These are phyloP conservation scores for Idaea dimidiata DNA, from an alignment of 2,888 invertebrate genomes.

Conservation along the genomic window DNA sequence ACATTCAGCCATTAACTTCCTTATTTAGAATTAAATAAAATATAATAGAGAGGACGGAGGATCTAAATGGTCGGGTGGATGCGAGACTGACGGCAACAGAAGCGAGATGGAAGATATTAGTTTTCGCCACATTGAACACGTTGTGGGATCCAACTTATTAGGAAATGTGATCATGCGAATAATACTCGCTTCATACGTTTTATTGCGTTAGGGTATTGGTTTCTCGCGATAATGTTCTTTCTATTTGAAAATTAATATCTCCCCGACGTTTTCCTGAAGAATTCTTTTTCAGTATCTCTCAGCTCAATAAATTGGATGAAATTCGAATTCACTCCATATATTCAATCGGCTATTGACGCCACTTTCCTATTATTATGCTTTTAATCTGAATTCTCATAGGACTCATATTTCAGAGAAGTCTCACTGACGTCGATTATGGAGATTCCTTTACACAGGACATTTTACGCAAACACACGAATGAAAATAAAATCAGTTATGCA, in stretches of 20 bases:
- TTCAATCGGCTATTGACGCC: not conserved
- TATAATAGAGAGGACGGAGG: constrained; percentile 46
- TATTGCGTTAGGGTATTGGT: constrained; percentile 68
- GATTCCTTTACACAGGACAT: constrained; percentile 64
- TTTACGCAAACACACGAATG: constrained; percentile 72
- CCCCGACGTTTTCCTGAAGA: constrained; percentile 15
- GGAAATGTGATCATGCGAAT: constrained; percentile 77
- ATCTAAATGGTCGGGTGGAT: constrained; percentile 51
- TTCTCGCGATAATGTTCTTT: constrained; percentile 55
- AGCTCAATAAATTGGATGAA: constrained; percentile 4
- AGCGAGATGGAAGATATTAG: constrained; percentile 60
- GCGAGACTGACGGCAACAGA: constrained; percentile 54
- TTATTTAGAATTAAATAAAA: constrained; percentile 22
- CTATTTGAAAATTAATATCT: constrained; percentile 38
- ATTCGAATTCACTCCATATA: not conserved
- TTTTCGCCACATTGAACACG: constrained; percentile 73
- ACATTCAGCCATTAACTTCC: constrained; percentile 19
- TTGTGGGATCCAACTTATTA: constrained; percentile 78
- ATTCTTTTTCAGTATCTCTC: constrained; percentile 17
- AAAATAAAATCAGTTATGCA: constrained; percentile 74
- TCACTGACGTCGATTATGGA: constrained; percentile 72
- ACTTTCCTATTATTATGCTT: constrained; percentile 6
- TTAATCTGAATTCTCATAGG: constrained; percentile 33
- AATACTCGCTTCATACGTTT: constrained; percentile 76
- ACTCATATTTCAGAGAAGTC: constrained; percentile 61